Evolutionary conservation across 2,797 vertebrate species (phyloP).

Genomic region (Anomalospiza imberbis): DNA sequence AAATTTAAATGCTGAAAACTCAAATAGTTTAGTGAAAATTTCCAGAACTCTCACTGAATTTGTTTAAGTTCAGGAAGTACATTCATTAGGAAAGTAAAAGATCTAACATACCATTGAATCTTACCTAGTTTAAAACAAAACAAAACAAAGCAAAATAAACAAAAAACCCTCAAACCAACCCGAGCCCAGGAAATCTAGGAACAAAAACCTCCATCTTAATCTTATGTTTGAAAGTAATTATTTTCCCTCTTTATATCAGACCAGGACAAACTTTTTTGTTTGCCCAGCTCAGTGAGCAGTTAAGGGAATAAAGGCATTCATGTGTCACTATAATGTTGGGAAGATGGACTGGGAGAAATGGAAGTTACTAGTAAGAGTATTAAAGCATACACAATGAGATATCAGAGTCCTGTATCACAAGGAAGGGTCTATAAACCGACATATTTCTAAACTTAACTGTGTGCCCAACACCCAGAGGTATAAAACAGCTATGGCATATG

Average conservation of each 20-base stretch:
- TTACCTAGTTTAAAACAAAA: background rate
- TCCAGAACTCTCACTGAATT: background rate
- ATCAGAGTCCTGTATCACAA: background rate
- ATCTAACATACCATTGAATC: background rate
- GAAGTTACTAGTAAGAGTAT: background rate
- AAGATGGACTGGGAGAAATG: background rate
- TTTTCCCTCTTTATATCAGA: background rate
- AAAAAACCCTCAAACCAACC: background rate
- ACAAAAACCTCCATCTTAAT: rapidly evolving
- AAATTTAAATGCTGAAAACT: background rate
- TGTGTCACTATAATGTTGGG: background rate
- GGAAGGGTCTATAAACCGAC: background rate
- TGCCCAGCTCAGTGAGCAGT: background rate
- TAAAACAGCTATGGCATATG: background rate
- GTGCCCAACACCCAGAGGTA: background rate
- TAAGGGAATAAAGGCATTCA: background rate
- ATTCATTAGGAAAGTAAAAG: background rate
- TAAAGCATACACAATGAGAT: background rate
- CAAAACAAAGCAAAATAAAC: background rate
- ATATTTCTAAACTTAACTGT: background rate
- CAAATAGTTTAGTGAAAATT: background rate
- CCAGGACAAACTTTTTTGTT: background rate
- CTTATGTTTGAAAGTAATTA: background rate
- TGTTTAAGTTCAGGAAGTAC: background rate
- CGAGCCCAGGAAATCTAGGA: background rate